A percentile compares a stretch with the other conserved stretches of the same genome.
Evolutionary conservation across 2,113 vertebrate genomes (phyloP).

Genomic region (Gallinago undulata): DNA sequence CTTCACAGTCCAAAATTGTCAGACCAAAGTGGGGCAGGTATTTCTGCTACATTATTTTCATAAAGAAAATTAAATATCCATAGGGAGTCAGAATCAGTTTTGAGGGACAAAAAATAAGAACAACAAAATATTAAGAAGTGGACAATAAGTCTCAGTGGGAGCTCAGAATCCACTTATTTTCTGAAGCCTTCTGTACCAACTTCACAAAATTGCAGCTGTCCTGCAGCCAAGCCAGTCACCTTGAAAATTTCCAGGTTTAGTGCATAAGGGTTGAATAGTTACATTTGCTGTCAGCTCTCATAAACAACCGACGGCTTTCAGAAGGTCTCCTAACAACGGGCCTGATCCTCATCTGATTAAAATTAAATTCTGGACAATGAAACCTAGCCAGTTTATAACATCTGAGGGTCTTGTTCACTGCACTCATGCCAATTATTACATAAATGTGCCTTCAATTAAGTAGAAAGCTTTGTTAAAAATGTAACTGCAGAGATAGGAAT

Average conservation of each 20-base stretch:
- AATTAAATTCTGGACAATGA: not conserved
- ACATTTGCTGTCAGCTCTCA: constrained; percentile 34
- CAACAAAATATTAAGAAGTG: not conserved
- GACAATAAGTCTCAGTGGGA: not conserved
- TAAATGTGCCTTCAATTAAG: not conserved
- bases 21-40: not conserved
- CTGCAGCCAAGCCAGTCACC: constrained; percentile 46
- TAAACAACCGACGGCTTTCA: not conserved
- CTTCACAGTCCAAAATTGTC: not conserved
- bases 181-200: not conserved
- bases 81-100: not conserved
- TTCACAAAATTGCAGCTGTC: not conserved
- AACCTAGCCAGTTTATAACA: not conserved
- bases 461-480: not conserved
- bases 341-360: not conserved
- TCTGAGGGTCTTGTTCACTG: not conserved
- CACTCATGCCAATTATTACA: not conserved
- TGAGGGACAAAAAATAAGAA: not conserved
- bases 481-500: not conserved
- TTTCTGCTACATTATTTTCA: not conserved
- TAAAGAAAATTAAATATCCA: not conserved
- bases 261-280: not conserved
- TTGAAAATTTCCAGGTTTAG: constrained; percentile 34
- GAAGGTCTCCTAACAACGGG: not conserved
- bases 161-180: not conserved